Percentiles rank a stretch among this genome's conserved stretches.
Evolutionary conservation across 1,140 invertebrate genomes (phyloP).

Genomic region (Vanessa tameamea): DNA sequence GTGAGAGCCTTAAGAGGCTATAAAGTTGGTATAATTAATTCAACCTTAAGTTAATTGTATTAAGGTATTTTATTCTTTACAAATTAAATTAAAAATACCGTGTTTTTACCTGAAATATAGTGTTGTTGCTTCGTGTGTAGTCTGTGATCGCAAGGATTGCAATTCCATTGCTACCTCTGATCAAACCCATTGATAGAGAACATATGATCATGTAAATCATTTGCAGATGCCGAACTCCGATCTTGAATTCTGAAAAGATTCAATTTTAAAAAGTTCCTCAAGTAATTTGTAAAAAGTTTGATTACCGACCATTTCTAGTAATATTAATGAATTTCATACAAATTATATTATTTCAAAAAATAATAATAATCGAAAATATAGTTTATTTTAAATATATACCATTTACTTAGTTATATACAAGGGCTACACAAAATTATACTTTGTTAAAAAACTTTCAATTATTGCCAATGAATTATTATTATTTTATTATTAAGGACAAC

Average conservation of each 20-base stretch:
- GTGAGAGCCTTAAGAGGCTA: too few relatives aligned
- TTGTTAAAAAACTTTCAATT: too few relatives aligned
- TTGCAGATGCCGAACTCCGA: conserved; percentile 64
- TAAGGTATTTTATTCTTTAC: background rate
- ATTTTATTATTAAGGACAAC: too few relatives aligned
- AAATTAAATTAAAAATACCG: background rate
- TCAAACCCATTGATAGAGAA: conserved; percentile 47
- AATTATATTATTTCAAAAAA: too few relatives aligned
- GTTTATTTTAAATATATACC: too few relatives aligned
- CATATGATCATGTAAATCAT: conserved; percentile 60
- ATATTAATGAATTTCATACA: too few relatives aligned
- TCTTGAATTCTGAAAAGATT: conserved; percentile 50
- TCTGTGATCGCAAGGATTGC: conserved; percentile 55
- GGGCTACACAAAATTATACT: too few relatives aligned
- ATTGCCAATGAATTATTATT: too few relatives aligned
- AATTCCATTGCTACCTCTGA: conserved; percentile 52
- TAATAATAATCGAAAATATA: too few relatives aligned
- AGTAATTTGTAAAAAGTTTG: background rate
- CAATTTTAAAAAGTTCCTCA: background rate
- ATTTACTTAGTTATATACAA: too few relatives aligned
- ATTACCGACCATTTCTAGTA: background rate
- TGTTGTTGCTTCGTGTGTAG: conserved; percentile 45
- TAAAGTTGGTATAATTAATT: too few relatives aligned
- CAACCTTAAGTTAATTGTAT: too few relatives aligned
- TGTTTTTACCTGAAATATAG: conserved; percentile 54